These are phyloP conservation scores for Neopelma chrysocephalum DNA, from an alignment of 2,797 vertebrate species.

Conservation along the genomic window DNA sequence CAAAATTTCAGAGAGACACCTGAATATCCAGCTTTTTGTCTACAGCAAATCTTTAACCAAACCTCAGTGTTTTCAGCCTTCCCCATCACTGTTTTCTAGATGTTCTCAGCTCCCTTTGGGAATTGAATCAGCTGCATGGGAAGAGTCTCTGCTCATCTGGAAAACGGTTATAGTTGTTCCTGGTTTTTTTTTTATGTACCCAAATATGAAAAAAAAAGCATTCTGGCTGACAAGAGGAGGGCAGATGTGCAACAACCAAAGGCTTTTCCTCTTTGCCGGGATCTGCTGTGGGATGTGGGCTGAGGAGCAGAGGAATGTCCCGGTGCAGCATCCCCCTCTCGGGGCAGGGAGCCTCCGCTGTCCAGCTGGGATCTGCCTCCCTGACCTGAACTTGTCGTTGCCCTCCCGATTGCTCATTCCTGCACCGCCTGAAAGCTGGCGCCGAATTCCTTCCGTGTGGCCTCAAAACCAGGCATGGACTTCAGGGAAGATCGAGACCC, in stretches of 20 bases:
- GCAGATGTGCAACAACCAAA: background rate
- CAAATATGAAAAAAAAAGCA: background rate
- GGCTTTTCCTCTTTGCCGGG: background rate
- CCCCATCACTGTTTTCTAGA: background rate
- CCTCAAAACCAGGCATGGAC: constrained; percentile 67
- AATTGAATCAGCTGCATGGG: background rate
- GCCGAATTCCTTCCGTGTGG: constrained; percentile 42
- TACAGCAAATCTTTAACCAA: background rate
- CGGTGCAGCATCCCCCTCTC: background rate
- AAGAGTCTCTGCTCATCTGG: background rate
- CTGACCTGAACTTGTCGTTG: constrained; percentile 69
- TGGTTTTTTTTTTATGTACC: background rate
- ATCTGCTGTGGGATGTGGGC: background rate
- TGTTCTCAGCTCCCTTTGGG: background rate
- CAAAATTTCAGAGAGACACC: background rate
- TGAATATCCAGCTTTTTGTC: background rate
- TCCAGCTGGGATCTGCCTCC: constrained; percentile 69
- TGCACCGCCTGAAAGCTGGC: constrained; percentile 24
- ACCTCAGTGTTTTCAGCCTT: background rate
- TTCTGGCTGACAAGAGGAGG: background rate
- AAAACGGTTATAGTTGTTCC: background rate
- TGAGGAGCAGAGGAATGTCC: background rate
- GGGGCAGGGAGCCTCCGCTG: constrained; percentile 49
- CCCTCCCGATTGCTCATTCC: constrained; percentile 59
- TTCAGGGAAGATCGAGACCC: background rate